Percentiles rank a stretch among this genome's conserved stretches.
Evolutionary conservation across 2,797 vertebrate species (phyloP).

Genomic region (Cacajao melanocephalus): DNA sequence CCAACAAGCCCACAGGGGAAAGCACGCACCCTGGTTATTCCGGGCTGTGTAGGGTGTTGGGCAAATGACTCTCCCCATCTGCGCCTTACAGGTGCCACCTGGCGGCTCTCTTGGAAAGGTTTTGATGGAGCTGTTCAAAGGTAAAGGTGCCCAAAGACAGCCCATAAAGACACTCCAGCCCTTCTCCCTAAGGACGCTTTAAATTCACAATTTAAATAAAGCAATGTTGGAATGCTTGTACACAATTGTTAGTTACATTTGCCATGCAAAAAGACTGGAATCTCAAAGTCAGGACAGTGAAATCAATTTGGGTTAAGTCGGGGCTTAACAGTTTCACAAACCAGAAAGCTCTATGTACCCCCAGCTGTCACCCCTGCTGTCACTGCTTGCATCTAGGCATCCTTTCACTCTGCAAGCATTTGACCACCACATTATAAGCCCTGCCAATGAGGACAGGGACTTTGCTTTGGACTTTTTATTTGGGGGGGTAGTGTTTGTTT

Average conservation of each 20-base stretch:
- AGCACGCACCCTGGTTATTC: conserved; percentile 31
- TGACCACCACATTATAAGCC: not conserved
- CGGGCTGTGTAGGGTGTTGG: conserved; percentile 18
- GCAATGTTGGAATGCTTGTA: not conserved
- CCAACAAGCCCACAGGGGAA: conserved; percentile 9
- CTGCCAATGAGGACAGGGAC: not conserved
- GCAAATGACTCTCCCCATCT: conserved; percentile 15
- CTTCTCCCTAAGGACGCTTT: not conserved
- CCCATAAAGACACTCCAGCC: not conserved
- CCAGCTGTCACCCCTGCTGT: conserved; percentile 52
- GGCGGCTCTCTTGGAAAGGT: conserved; percentile 54
- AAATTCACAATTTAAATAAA: conserved; percentile 27
- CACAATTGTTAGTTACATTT: conserved; percentile 1
- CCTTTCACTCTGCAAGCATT: not conserved
- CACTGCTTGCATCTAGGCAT: not conserved
- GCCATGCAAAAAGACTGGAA: not conserved
- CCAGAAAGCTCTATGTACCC: not conserved
- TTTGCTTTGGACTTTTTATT: not conserved
- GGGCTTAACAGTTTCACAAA: not conserved
- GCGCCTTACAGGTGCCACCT: conserved; percentile 78
- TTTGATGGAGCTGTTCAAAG: not conserved
- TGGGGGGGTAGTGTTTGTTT: too few species aligned
- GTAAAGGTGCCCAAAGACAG: not conserved
- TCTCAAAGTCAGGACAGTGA: not conserved
- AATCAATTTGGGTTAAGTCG: conserved; percentile 34